A percentile compares a stretch with the other conserved stretches of the same genome.
These are phyloP conservation scores for Cephus spinipes DNA, from an alignment of 2,888 invertebrate genomes.

Conservation along the genomic window DNA sequence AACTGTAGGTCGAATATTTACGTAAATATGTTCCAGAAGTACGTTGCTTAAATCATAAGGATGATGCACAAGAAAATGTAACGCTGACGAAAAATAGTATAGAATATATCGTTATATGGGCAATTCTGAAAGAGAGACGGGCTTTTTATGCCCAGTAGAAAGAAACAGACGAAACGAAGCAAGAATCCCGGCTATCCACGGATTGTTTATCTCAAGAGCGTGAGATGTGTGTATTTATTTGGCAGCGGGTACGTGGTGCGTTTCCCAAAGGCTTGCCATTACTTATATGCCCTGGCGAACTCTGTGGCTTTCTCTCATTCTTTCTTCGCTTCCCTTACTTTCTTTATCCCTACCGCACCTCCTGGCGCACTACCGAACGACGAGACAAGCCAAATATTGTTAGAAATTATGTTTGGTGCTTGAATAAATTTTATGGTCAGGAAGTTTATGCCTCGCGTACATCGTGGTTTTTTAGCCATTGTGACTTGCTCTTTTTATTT, in stretches of 20 bases:
- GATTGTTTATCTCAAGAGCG: constrained; percentile 23
- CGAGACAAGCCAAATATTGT: constrained; percentile 26
- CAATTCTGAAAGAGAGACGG: background rate
- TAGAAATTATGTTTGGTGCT: constrained; percentile 23
- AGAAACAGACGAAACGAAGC: background rate
- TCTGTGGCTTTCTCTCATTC: constrained; percentile 3
- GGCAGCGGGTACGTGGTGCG: constrained; percentile 24
- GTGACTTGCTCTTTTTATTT: background rate
- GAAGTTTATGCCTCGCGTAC: constrained; percentile 3
- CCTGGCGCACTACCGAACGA: constrained; percentile 11
- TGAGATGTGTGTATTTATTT: constrained; percentile 26
- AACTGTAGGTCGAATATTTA: background rate
- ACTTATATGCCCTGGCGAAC: constrained; percentile 17
- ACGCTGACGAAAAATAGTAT: background rate
- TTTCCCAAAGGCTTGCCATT: constrained; percentile 25
- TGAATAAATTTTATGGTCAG: constrained; percentile 17
- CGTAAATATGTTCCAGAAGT: background rate
- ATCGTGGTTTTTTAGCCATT: background rate
- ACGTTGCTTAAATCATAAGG: background rate
- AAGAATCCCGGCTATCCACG: constrained; percentile 21
- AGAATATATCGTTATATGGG: background rate
- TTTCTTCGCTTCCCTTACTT: background rate
- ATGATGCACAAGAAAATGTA: background rate
- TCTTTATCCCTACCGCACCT: background rate
- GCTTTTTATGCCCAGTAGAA: background rate